Base-by-base conservation (phyloP, 1,140 invertebrate species). In the Ceratina japonica region DNA sequence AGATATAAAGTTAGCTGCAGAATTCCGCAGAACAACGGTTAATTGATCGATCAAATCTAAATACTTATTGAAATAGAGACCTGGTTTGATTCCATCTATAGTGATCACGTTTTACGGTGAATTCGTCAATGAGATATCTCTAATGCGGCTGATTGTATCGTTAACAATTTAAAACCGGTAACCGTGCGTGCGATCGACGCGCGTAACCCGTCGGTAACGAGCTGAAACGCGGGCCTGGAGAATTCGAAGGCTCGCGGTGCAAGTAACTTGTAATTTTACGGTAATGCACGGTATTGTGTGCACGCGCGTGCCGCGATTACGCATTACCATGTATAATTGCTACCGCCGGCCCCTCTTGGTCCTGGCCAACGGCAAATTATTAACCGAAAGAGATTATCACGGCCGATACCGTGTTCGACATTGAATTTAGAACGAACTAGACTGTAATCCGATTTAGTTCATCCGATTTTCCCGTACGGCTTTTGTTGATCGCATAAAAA, bases 201-300 rank as follows among this genome's bases (percentile, higher is more conserved):
- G 16, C 12, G 20, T n/a, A 15, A n/a, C 16, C 16, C 18, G 27
- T 24, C 58, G 69, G 15, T 56, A 51, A 31, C 54, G 59, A 69
- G 22, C 24, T 10, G 4, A 51, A 69, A 77, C 49, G 27, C 49
- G 49, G 1, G 10, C 56, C 49, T 10, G 2, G 69, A 27, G 27
- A n/a, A 61, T 78, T 56, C 10, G 58, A 63, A 63, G 15, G 27
- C 49, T 27, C 27, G 49, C 18, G 13, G 18, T 2, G 20, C 68
- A n/a, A 63, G 68, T 78, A 63, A 78, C 75, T 78, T 78, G 59
- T 63, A 78, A 78, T 78, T 78, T 78, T 64, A 78, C 75, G 75
- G 71, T 78, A 72, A 78, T 78, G 37, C 59, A 56, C 59, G 22
- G 51, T 44, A 78, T 64, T 72, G 75, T 72, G 51, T n/a, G 37